Percentiles rank a stretch among this genome's conserved stretches.
Conservation (phyloP, 2,888 invertebrate species). For the Drosophila mulleri region DNA sequence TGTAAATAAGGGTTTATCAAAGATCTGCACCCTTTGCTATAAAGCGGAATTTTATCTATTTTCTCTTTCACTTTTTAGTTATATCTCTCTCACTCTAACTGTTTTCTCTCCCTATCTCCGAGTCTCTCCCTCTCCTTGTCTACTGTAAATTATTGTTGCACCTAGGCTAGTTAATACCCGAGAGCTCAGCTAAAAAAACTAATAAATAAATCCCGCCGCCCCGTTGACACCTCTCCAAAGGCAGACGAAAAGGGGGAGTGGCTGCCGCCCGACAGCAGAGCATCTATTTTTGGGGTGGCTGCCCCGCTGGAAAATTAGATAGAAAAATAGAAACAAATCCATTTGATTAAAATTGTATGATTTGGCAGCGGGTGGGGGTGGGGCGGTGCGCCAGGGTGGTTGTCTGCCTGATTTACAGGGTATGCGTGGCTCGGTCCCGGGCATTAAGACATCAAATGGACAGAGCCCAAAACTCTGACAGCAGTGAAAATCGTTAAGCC, state of each 20-base stretch:
- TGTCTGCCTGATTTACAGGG: background rate
- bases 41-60: background rate
- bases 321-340: constrained; percentile 74
- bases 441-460: constrained; percentile 73
- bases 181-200: constrained; percentile 47
- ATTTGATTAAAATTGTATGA: constrained; percentile 70
- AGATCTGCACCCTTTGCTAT: background rate
- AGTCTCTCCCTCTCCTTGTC: background rate
- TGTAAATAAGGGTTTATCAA: background rate
- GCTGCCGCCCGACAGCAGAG: background rate
- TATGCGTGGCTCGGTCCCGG: constrained; percentile 4
- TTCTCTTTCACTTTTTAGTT: background rate
- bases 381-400: background rate
- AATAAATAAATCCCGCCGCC: constrained; percentile 66
- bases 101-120: background rate
- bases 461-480: constrained; percentile 37
- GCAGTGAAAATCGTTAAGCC: constrained; percentile 70
- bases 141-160: constrained; percentile 45
- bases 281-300: constrained; percentile 56
- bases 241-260: background rate
- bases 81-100: background rate
- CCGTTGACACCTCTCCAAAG: constrained; percentile 36
- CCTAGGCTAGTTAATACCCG: constrained; percentile 51
- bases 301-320: constrained; percentile 45
- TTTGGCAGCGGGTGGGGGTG: constrained; percentile 6